A percentile compares a stretch with the other conserved stretches of the same genome.
These are phyloP conservation scores for Sisyra nigra DNA, from an alignment of 2,888 invertebrate genomes.

Conservation along the genomic window DNA sequence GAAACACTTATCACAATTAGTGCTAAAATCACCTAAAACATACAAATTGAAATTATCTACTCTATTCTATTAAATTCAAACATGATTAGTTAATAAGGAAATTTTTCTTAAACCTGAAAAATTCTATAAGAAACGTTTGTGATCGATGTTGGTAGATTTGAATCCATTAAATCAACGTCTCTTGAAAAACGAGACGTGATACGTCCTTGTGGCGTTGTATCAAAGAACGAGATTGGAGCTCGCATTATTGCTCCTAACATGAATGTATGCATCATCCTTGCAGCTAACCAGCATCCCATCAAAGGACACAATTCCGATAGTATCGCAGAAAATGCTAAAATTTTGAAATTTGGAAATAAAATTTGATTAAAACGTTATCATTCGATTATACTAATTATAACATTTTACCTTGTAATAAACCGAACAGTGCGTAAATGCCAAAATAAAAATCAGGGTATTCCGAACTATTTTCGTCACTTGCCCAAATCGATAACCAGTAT, in stretches of 20 bases:
- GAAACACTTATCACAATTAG: conserved; percentile 74
- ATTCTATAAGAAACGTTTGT: conserved; percentile 16
- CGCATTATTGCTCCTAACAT: conserved; percentile 45
- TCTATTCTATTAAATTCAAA: too few relatives aligned
- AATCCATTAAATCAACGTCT: conserved; percentile 58
- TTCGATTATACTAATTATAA: too few relatives aligned
- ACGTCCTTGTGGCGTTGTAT: conserved; percentile 61
- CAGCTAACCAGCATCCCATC: conserved; percentile 45
- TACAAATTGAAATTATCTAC: too few relatives aligned
- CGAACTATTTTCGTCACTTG: too few relatives aligned
- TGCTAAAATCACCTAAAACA: conserved; percentile 60
- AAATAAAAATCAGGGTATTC: too few relatives aligned
- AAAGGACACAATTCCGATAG: conserved; percentile 34
- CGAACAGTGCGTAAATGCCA: too few relatives aligned
- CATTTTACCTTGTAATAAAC: too few relatives aligned
- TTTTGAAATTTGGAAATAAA: too few relatives aligned
- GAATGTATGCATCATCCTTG: conserved; percentile 37
- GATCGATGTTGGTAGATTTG: conserved; percentile 39
- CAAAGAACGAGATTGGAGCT: conserved; percentile 60
- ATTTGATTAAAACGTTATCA: too few relatives aligned
- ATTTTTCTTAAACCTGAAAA: conserved; percentile 17
- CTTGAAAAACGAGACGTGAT: conserved; percentile 59
- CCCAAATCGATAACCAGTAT: too few relatives aligned
- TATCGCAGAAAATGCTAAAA: conserved; percentile 31
- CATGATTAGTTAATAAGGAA: too few relatives aligned